Evolutionary conservation across 2,888 invertebrate genomes (phyloP), one percentile per base, ranked within the genome.

Genomic region (Temnothorax unifasciatus): DNA sequence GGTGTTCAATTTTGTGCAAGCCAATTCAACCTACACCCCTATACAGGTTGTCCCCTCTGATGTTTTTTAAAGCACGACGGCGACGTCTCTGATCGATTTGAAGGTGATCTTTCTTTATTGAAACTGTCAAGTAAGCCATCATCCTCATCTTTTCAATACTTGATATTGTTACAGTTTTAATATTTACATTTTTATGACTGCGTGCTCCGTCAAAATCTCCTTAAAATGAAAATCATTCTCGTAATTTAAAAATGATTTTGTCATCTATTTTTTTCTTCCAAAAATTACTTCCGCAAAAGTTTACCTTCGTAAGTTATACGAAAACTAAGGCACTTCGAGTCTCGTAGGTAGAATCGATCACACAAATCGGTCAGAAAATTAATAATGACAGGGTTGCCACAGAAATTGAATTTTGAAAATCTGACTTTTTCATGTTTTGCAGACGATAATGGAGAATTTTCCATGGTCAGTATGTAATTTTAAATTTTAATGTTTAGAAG

Each of bases 1-100:
- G 66, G 38, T 76, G 63, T 66, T 76, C 18, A 52, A 76, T 66
- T 66, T 52, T n/a, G 52, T 15, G 38, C 25, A 13, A 64, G 15
- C 21, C 21, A 75, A 50, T 68, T 29, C 47, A 47, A 8, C 15
- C 52, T 25, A 41, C 41, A n/a, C 29, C 29, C 29, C 29, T 34
- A 6, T 34, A 34, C 11, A 38, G 15, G 6, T 47, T 4, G 9
- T 38, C 9, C 21, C 3, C 21, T 34, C 15, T 34, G 11, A 38
- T 64, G n/a, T 29, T 29, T 34, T 47, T 21, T 21, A 15, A 64
- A 50, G 9, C 29, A 21, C 9, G 73, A 13, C 34, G 11, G n/a
- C 9, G 73, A 13, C 34, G 15, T 63, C 13, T 64, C 64, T 21
- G 38, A 38, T 2, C 8, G 18, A 76, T 75, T 34, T 38, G 2